Base-by-base conservation (phyloP, 1,140 invertebrate species). In the Eueides isabella region DNA sequence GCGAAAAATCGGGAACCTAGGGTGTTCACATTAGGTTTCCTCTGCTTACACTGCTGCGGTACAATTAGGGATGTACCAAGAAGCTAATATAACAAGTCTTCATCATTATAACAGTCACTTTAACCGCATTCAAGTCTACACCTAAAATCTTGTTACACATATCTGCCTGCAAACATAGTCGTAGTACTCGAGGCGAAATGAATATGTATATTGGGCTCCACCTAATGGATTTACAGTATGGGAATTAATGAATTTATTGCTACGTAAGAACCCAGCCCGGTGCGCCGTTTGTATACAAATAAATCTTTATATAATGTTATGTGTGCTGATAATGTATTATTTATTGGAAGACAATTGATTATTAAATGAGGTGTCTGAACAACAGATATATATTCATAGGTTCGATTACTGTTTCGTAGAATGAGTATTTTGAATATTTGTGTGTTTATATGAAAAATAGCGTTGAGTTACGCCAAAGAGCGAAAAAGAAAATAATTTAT, bases 241-340 rank as follows among this genome's bases (percentile, higher is more conserved):
- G 44, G 67, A 69, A 69, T 69, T 61, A 69, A 69, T 69, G 48
- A 69, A 69, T 69, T 69, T 69, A 68, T 68, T 38, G 66, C 28
- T 68, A 16, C 28, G n/a, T 30, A 26, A 55, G 48, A 31, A 68
- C n/a, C n/a, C n/a, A n/a, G n/a, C n/a, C n/a, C n/a, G n/a, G n/a
- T n/a, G 9, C 26, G 30, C 41, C 66, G 30, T 68, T 26, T 55
- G 9, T 55, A 55, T 55, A 55, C 16, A 26, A 11, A 55, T 55
- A 55, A 55, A 55, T 55, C 48, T 55, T 55, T 26, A 26, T 55
- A 55, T n/a, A 55, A 4, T 26, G 23, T 55, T 55, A 23, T 11
- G 23, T 55, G 7, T 55, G 48, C 19, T 6, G 11, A 55, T 55
- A 55, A 26, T 55, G 2, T 44, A 44, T 23, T 55, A 6, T 7